Conservation (phyloP, 2,888 invertebrate species). For the Drosophila hamatofila region DNA sequence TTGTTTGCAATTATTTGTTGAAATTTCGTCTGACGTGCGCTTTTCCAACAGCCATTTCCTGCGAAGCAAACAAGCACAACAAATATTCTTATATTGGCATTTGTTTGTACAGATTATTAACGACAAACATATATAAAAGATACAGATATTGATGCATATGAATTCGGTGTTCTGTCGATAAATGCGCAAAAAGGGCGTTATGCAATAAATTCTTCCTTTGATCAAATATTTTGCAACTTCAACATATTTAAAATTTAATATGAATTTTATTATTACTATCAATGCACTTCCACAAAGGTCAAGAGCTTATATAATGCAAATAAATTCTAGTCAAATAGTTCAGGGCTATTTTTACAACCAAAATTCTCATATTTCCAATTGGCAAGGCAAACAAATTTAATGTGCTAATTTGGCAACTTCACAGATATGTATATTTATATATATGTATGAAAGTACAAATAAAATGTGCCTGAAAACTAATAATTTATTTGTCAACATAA, state of each 20-base stretch:
- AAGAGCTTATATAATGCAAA: slow-evolving; percentile 15
- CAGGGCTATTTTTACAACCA: slow-evolving; percentile 14
- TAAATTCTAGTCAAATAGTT: slow-evolving; percentile 16
- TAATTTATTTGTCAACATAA: slow-evolving; percentile 9
- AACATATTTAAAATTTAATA: neutral
- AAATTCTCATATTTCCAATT: slow-evolving; percentile 23
- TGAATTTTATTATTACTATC: neutral
- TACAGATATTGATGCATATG: neutral
- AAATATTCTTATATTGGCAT: slow-evolving; percentile 21
- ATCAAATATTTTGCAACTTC: slow-evolving; percentile 5
- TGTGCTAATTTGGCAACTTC: slow-evolving; percentile 22
- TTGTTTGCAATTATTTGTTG: slow-evolving; percentile 22
- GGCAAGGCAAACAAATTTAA: neutral
- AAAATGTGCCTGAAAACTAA: neutral
- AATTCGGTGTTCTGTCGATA: neutral
- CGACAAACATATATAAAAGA: neutral
- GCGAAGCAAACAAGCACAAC: slow-evolving; percentile 29
- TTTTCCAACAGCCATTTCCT: slow-evolving; percentile 44
- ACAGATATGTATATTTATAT: neutral
- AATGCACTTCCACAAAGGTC: slow-evolving; percentile 6
- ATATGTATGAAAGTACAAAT: neutral
- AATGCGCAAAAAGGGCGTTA: slow-evolving; percentile 8
- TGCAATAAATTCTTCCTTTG: slow-evolving; percentile 19
- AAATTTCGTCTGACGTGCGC: slow-evolving; percentile 31
- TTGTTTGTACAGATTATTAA: slow-evolving; percentile 5